A percentile compares a stretch with the other conserved stretches of the same genome.
These are phyloP conservation scores for Tetrax tetrax DNA, from an alignment of 2,113 vertebrate genomes.

Conservation along the genomic window DNA sequence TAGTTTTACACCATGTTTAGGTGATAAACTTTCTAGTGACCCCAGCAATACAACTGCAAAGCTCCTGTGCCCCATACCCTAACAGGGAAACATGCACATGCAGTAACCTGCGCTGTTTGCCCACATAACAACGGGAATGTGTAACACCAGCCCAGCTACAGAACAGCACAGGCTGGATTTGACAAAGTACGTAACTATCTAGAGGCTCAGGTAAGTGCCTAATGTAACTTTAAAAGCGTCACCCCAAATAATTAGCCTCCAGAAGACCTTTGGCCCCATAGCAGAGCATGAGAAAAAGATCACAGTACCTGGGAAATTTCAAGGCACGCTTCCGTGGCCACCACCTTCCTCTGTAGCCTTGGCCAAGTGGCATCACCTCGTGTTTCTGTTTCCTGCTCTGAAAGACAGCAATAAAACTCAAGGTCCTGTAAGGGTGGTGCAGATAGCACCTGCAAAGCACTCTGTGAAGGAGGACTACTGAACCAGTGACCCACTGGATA, in stretches of 20 bases:
- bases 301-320: neutral
- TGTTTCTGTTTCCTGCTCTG: neutral
- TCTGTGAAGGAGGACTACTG: neutral
- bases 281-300: neutral
- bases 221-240: neutral
- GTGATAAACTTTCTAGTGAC: neutral
- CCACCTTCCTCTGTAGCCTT: neutral
- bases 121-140: neutral
- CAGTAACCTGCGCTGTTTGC: neutral
- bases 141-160: neutral
- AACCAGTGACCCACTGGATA: neutral
- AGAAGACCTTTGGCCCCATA: neutral
- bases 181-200: neutral
- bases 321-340: neutral
- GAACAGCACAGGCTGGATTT: neutral
- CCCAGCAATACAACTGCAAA: neutral
- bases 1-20: neutral
- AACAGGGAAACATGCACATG: neutral
- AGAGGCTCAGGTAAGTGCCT: neutral
- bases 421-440: rapidly evolving
- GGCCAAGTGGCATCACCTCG: neutral
- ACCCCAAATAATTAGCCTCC: neutral
- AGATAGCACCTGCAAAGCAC: neutral
- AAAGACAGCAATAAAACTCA: rapidly evolving
- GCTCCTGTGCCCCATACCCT: neutral